Evolutionary conservation across 2,797 vertebrate species (phyloP).

Genomic region (Microtus agrestis): DNA sequence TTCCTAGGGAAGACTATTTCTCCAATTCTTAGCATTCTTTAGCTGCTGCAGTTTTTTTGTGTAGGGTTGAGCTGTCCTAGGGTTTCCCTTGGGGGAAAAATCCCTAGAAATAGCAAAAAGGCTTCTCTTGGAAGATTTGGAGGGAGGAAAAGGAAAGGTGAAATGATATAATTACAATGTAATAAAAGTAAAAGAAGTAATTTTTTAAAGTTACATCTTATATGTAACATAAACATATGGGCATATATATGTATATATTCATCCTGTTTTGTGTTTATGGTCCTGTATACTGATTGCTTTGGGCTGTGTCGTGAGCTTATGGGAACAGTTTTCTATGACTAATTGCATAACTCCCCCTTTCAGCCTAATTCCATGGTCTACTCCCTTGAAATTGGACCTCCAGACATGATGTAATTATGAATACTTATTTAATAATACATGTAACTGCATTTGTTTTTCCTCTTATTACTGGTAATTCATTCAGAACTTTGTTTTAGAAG

Average conservation of each 20-base stretch:
- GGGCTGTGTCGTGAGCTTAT: background rate
- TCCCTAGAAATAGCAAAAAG: background rate
- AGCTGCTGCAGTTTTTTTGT: background rate
- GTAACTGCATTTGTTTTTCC: background rate
- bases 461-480: background rate
- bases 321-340: background rate
- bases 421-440: background rate
- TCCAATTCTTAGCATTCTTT: background rate
- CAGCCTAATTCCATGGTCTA: background rate
- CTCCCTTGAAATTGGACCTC: slow-evolving; percentile 1
- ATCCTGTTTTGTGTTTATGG: background rate
- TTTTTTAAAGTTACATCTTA: background rate
- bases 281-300: background rate
- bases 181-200: background rate
- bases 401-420: background rate
- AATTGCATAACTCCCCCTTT: background rate
- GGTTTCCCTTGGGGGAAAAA: background rate
- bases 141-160: background rate
- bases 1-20: background rate
- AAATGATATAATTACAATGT: background rate
- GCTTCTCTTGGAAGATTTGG: background rate
- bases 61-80: background rate
- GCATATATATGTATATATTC: background rate
- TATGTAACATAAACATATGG: background rate
- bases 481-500: background rate